Evolutionary conservation across 2,888 invertebrate genomes (phyloP), one percentile per base, ranked within the genome.

Genomic region (Rhagonycha fulva): DNA sequence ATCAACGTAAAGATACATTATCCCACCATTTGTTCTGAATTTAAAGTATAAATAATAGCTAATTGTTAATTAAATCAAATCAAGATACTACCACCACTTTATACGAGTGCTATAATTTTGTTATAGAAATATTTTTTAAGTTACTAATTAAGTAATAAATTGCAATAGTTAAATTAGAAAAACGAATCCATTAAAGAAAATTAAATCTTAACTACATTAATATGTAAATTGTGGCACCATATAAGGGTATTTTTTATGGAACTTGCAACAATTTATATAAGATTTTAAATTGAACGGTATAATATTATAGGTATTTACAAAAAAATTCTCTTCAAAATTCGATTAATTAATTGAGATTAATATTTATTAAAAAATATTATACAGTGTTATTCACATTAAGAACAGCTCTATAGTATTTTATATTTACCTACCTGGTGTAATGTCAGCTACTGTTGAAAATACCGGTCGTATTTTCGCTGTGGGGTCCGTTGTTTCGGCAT

Each of bases 401-500:
- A 24, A 14, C 47, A 75, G 60, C 71, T 77, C 70, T 68, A 60
- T 24, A 14, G 14, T 71, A 78, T 74, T 72, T 62, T 71, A 72
- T 77, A 77, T 79, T 78, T 80, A 79, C 78, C 78, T 80, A 75
- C 78, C 78, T 77, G 75, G 76, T 75, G 77, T 73, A 76, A 76
- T 78, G 75, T 71, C 73, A 68, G 77, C 80, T 80, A 80, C 79
- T 77, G 80, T 80, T 79, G 79, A 77, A 79, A 79, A 79, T 80
- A 79, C 79, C 79, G 71, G 69, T 62, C 78, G 78, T 76, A 75
- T 77, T 78, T 80, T 77, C 79, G 62, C 79, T 81, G 80, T 80
- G 81, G 79, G 81, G 80, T 80, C 79, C 79, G 74, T 74, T 75
- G 80, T 77, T 80, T 79, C 78, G 80, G 78, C 75, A 76, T 78